Base-by-base conservation (phyloP, 2,797 vertebrate species). In the Paedocypris micromegethes region DNA sequence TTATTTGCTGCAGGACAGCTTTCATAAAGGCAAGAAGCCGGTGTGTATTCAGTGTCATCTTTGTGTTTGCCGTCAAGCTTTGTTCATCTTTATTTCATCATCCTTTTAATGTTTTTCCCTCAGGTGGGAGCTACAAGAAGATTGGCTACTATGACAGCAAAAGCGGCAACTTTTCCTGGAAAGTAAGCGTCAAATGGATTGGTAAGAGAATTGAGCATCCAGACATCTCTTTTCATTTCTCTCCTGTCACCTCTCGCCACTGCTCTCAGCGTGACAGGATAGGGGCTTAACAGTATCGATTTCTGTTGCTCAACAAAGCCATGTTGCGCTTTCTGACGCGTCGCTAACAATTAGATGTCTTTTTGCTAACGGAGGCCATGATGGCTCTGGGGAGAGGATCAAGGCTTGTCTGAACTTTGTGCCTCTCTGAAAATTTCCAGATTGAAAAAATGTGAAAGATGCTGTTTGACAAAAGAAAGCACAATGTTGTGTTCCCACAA, bases 121-220 rank as follows among this genome's bases (percentile, higher is more conserved):
- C 75, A 97, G 95, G 92, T 57, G 94, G 94, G 1, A 91, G 91
- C 75, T 98, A 98, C 75, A 96, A 95, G 89, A 97, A 98, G 88
- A 97, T 98, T 0, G 93, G 95, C 47, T 98, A 97, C 85, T 97
- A 96, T 9, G 95, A 98, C 88, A 97, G 93, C 86, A 94, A 93
- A 44, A 95, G 97, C 83, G 92, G 93, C 81, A 94, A 94, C 79
- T 92, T 98, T 42, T 94, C 93, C 74, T 97, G 93, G 95, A 93
- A 91, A 51, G 91, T 89, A 75, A 95, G 92, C 0, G 94, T 96
- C 74, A 91, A 92, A 60, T 98, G 95, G 95, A 95, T 96, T 0
- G 95, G 95, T 95, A 78, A 92, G 92, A 62, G 46, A 65, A 64
- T 49, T 45, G 7, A 46, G 37, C 2, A 45, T 55, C 53, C 64